A percentile compares a stretch with the other conserved stretches of the same genome.
phyloP scores from a whole-genome alignment of 2,113 vertebrate species.

The Pterocles orientalis region DNA sequence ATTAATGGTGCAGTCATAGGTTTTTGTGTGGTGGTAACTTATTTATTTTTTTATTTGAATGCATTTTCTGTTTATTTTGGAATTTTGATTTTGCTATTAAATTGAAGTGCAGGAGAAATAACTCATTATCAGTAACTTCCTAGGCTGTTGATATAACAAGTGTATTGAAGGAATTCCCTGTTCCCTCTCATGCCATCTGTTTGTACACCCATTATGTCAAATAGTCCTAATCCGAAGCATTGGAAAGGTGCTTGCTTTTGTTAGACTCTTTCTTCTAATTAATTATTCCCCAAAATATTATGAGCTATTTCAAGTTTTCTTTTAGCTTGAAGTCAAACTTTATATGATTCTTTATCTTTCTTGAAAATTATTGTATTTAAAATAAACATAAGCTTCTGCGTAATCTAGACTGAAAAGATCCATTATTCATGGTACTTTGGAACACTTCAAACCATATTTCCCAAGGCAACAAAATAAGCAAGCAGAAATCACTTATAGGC shows the following conservation, averaged over 20 bases:
- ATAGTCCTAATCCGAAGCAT: not conserved
- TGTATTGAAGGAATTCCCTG: not conserved
- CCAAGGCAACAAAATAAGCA: constrained; percentile 6
- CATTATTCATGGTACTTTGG: constrained; percentile 8
- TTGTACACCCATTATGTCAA: not conserved
- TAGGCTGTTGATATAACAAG: not conserved
- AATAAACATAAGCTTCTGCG: not conserved
- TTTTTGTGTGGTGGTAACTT: not conserved
- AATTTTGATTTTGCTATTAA: not conserved
- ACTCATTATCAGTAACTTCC: not conserved
- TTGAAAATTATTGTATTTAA: constrained; percentile 12
- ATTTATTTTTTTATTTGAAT: not conserved
- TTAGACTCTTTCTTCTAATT: not conserved
- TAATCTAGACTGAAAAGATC: not conserved
- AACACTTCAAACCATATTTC: not conserved
- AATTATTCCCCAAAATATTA: not conserved
- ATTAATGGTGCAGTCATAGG: not conserved
- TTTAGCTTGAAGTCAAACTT: not conserved
- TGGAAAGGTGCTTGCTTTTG: not conserved
- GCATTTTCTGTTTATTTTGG: not conserved
- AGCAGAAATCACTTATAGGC: not conserved
- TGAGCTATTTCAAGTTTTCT: not conserved
- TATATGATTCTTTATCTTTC: not conserved
- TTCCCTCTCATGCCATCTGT: constrained; percentile 8
- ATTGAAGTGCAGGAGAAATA: not conserved